Evolutionary conservation across 2,888 invertebrate genomes (phyloP), one percentile per base, ranked within the genome.

Genomic region (Carpatolechia fugitivella): DNA sequence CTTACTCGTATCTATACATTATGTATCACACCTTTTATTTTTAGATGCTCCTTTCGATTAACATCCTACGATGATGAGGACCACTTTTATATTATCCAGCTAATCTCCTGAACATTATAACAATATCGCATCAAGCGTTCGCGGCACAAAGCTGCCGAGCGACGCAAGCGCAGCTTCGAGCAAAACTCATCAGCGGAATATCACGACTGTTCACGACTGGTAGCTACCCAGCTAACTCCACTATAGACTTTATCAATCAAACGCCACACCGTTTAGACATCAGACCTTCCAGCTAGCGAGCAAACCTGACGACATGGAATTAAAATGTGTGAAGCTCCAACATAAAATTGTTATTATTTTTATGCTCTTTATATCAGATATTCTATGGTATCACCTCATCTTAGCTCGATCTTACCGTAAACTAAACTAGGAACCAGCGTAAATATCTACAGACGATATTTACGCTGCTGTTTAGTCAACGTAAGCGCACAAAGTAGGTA

Each of bases 181-280:
- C 35, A 2, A 49, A 49, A 49, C 49, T 49, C 49, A 49, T 49
- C 49, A 49, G 10, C 44, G 18, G 35, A 35, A n/a, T 35, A 35
- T 49, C 49, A 49, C 49, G 49, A 49, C 35, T 35, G 8, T 20
- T 20, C 2, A 29, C 44, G 14, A 44, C 44, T 44, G 14, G 44
- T 44, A 44, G 44, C 44, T 20, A 24, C 29, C 13, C 7, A 29
- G 29, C 44, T 44, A 41, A 48, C 48, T 33, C 30, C 16, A 13
- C 35, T 35, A 20, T 49, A 20, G 49, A 49, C 35, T 49, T 49
- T 49, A 49, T 49, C 49, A 49, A 49, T 49, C 49, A 49, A 35
- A 20, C 13, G 49, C 20, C 35, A 47, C 44, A 44, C 20, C 44
- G 44, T 29, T 44, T 29, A 44, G 44, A 44, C 44, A n/a, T 13